phyloP scores from a whole-genome alignment of 53 echinoderm and acorn worm species.

The Arbacia lixula region DNA sequence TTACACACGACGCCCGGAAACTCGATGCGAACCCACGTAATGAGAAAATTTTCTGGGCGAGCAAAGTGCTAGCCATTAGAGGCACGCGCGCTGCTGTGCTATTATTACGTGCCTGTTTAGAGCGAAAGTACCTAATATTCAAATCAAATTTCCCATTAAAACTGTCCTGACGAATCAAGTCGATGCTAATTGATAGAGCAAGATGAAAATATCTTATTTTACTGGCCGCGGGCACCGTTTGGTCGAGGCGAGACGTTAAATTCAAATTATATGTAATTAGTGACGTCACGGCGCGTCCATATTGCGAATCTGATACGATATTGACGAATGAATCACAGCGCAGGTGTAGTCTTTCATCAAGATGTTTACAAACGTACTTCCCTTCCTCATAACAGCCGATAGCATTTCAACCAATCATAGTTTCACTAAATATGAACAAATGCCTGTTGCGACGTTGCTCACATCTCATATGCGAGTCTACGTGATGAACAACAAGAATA shows the following conservation, averaged over 20 bases:
- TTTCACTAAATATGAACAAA: too few relatives aligned
- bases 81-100: background rate
- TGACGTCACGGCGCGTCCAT: slow-evolving; percentile 54
- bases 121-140: slow-evolving; percentile 55
- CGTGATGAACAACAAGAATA: too few relatives aligned
- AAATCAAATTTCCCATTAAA: slow-evolving; percentile 59
- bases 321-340: slow-evolving; percentile 55
- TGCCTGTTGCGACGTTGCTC: too few relatives aligned
- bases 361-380: too few relatives aligned
- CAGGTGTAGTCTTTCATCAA: slow-evolving; percentile 20
- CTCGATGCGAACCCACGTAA: slow-evolving; percentile 9
- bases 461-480: too few relatives aligned
- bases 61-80: slow-evolving; percentile 15
- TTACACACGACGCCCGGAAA: slow-evolving; percentile 23
- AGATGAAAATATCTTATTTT: slow-evolving; percentile 53
- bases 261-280: slow-evolving; percentile 59
- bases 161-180: slow-evolving; percentile 36
- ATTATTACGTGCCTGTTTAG: slow-evolving; percentile 29
- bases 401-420: too few relatives aligned
- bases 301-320: slow-evolving; percentile 40
- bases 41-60: slow-evolving; percentile 5
- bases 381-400: too few relatives aligned
- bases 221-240: slow-evolving; percentile 41
- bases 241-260: slow-evolving; percentile 25
- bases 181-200: slow-evolving; percentile 43